A percentile compares a stretch with the other conserved stretches of the same genome.
phyloP scores from a whole-genome alignment of 2,888 invertebrate species.

The Hirtodrosophila cameraria region DNA sequence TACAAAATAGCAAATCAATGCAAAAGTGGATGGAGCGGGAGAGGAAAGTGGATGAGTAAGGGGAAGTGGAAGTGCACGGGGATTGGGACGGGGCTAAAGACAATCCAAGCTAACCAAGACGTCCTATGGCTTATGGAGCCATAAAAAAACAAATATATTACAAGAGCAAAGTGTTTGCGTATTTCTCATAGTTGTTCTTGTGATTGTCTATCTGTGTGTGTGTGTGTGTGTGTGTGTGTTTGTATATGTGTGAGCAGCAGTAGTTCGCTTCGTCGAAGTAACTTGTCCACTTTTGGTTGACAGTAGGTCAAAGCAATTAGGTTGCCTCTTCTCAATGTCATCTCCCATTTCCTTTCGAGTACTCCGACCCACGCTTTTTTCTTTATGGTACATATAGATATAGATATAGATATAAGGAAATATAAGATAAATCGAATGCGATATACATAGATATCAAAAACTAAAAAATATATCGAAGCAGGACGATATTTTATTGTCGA shows the following conservation, averaged over 20 bases:
- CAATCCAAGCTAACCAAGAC: constrained; percentile 33
- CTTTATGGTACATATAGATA: no score
- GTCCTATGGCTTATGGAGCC: constrained; percentile 58
- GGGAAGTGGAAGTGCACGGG: no score
- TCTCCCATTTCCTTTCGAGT: no score
- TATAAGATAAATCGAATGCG: no score
- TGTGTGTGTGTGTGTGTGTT: background rate
- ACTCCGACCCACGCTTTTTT: background rate
- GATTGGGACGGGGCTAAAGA: constrained; percentile 1
- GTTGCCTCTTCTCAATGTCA: constrained; percentile 24
- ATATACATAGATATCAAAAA: no score
- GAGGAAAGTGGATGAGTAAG: no score
- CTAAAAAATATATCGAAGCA: no score
- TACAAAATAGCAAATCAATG: constrained; percentile 49
- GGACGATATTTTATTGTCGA: no score
- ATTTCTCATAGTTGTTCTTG: constrained; percentile 14
- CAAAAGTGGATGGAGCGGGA: constrained; percentile 17
- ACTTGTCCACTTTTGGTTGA: constrained; percentile 48
- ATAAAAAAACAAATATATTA: constrained; percentile 46
- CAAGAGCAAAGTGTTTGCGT: constrained; percentile 45
- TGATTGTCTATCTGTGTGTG: constrained; percentile 15
- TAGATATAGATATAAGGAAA: no score
- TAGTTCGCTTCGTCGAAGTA: constrained; percentile 33
- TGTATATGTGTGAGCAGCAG: no score
- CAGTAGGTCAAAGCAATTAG: constrained; percentile 73